Conservation (phyloP, 2,888 invertebrate genomes). For the Ommatoiulus sabulosus region DNA sequence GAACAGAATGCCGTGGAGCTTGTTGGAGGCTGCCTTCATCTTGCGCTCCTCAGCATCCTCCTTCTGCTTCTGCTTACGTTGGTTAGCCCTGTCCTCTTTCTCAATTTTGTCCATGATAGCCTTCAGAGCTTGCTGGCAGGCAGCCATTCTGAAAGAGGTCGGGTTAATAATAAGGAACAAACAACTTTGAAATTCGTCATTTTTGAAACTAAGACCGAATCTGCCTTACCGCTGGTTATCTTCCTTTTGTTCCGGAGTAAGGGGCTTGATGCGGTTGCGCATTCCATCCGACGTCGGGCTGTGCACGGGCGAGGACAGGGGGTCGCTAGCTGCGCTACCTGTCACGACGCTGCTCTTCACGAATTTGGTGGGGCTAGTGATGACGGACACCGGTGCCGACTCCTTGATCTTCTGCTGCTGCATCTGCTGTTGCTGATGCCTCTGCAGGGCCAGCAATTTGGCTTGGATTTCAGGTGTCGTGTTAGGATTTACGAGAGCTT, state of each 20-base stretch:
- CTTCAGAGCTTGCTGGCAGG: constrained; percentile 66
- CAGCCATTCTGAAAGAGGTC: constrained; percentile 63
- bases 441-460: constrained; percentile 86
- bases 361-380: constrained; percentile 59
- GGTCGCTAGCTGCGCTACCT: constrained; percentile 19
- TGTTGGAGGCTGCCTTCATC: constrained; percentile 71
- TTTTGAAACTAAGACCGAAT: neutral
- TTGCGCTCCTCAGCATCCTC: constrained; percentile 69
- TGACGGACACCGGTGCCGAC: constrained; percentile 38
- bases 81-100: constrained; percentile 66
- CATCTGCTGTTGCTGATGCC: constrained; percentile 79
- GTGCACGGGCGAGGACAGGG: constrained; percentile 49
- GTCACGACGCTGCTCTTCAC: constrained; percentile 53
- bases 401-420: constrained; percentile 66
- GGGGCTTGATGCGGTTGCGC: constrained; percentile 60
- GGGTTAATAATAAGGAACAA: neutral
- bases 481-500: constrained; percentile 91
- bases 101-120: constrained; percentile 68
- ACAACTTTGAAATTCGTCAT: too few species aligned
- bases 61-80: constrained; percentile 65
- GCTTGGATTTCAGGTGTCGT: constrained; percentile 93
- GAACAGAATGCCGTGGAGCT: constrained; percentile 80
- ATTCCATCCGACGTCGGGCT: constrained; percentile 57
- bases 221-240: constrained; percentile 65
- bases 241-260: constrained; percentile 67